Base-by-base conservation (phyloP, 1,140 invertebrate genomes). In the Ceratitis capitata region DNA sequence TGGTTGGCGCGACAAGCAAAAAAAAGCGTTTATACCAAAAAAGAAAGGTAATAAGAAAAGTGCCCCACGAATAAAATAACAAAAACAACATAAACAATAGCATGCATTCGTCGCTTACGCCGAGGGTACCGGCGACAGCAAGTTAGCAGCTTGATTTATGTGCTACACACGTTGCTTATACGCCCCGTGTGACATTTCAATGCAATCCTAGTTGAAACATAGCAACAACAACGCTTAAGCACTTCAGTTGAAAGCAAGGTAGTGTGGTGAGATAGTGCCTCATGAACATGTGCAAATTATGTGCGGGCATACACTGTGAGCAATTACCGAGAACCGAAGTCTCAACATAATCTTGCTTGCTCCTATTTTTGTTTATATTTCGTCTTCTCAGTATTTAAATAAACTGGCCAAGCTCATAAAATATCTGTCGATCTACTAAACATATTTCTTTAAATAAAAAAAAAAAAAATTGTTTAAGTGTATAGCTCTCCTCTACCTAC, bases 241-340 rank as follows among this genome's bases (percentile, higher is more conserved):
- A 61, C n/a, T 12, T 61, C 14, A 61, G 23, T 26, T 61, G n/a
- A 61, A 26, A 7, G 26, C 58, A 29, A n/a, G 51, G 4, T n/a
- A 4, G 58, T 61, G 58, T 61, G n/a, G n/a, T n/a, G n/a, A n/a
- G n/a, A n/a, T n/a, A n/a, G n/a, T n/a, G n/a, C n/a, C n/a, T n/a
- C n/a, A n/a, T n/a, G 58, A 32, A 61, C 58, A 61, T 61, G 58
- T 61, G 58, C 58, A 61, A 61, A 61, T 61, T 61, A 61, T 61
- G 58, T 61, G 58, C 58, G 58, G 29, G 26, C 23, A 61, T 61
- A 29, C 10, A 56, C 19, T 51, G 49, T 19, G 7, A 1, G 7
- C n/a, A n/a, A n/a, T n/a, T n/a, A n/a, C n/a, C n/a, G n/a, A n/a
- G n/a, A n/a, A n/a, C n/a, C n/a, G n/a, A n/a, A n/a, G n/a, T n/a